These are phyloP conservation scores for Vespertilio murinus DNA, from an alignment of 2,797 vertebrate genomes.

Conservation along the genomic window DNA sequence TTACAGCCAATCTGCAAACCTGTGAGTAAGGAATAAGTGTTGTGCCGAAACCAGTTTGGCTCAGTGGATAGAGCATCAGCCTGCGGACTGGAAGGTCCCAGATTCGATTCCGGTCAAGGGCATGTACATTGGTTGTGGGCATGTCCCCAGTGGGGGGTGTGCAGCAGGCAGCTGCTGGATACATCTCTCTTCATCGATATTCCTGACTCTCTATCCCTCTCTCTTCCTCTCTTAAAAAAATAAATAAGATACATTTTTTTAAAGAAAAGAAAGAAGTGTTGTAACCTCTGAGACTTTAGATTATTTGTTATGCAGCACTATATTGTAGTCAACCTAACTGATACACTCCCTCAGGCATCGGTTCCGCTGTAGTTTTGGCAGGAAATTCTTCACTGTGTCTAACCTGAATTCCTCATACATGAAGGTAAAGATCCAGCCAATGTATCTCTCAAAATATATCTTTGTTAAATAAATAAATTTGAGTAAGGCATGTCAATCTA, in stretches of 20 bases:
- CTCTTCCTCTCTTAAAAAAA: too few relatives aligned
- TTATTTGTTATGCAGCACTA: neutral
- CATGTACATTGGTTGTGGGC: too few relatives aligned
- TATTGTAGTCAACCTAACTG: neutral
- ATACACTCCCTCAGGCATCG: neutral
- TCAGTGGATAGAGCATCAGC: too few relatives aligned
- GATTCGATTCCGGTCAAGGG: too few relatives aligned
- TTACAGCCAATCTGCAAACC: neutral
- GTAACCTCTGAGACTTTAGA: neutral
- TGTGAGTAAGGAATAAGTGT: neutral
- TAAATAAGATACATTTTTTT: too few relatives aligned
- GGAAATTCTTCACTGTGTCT: conserved; percentile 12
- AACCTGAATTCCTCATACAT: neutral
- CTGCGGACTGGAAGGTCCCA: too few relatives aligned
- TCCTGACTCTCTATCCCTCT: too few relatives aligned
- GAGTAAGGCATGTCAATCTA: neutral
- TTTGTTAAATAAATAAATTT: conserved; percentile 16
- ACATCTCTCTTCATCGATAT: too few relatives aligned
- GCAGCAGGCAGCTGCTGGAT: too few relatives aligned
- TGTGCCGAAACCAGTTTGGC: too few relatives aligned
- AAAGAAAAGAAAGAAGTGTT: neutral
- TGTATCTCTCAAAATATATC: neutral
- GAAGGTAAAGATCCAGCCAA: neutral
- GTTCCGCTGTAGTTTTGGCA: neutral
- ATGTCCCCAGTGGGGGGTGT: too few relatives aligned